Evolutionary conservation across 2,113 vertebrate species (phyloP).

Genomic region (Brachyhypopomus gauderio): DNA sequence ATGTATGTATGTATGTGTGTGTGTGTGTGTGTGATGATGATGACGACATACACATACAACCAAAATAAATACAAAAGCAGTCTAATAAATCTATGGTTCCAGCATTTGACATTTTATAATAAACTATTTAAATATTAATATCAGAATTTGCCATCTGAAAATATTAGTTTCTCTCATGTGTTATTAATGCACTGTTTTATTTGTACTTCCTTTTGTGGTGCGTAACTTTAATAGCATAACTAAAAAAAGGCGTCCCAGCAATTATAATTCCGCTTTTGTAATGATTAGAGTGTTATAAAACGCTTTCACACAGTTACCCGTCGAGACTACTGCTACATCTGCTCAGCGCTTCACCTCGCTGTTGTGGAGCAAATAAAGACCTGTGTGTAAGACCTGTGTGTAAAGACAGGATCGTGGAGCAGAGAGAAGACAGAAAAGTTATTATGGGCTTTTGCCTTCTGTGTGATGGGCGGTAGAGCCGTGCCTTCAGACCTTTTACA

Average conservation of each 20-base stretch:
- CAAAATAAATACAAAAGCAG: not conserved
- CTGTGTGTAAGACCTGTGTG: not conserved
- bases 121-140: conserved; percentile 36
- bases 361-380: conserved; percentile 39
- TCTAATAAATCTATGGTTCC: conserved; percentile 25
- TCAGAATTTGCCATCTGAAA: conserved; percentile 6
- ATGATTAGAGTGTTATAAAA: not conserved
- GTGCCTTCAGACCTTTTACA: conserved; percentile 54
- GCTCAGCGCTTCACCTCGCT: not conserved
- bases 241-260: not conserved
- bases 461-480: conserved; percentile 34
- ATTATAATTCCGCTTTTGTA: not conserved
- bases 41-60: too few species aligned
- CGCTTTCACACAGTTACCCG: not conserved
- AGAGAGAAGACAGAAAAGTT: too few species aligned
- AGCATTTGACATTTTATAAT: conserved; percentile 35
- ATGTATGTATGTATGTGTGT: too few species aligned
- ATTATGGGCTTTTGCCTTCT: not conserved
- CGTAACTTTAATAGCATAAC: conserved; percentile 6
- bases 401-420: too few species aligned
- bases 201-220: conserved; percentile 12
- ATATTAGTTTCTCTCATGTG: conserved; percentile 27
- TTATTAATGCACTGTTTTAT: conserved; percentile 42
- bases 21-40: too few species aligned
- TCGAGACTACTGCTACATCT: not conserved